Evolutionary conservation across 2,113 vertebrate genomes (phyloP).

Genomic region (Aix galericulata): DNA sequence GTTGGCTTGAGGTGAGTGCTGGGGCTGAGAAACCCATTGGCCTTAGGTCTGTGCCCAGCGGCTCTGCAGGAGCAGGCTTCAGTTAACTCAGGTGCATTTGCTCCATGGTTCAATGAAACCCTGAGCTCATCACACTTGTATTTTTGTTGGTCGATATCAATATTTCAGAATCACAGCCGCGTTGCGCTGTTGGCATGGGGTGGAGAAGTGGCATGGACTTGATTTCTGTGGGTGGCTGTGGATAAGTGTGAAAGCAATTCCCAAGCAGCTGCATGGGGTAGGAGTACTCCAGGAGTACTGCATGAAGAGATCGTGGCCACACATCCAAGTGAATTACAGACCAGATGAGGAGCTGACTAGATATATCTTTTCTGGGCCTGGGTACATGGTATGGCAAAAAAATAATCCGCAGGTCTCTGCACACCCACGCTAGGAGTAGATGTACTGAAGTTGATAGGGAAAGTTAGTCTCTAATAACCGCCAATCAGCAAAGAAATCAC

Average conservation of each 20-base stretch:
- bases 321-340: not conserved
- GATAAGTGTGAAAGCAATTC: not conserved
- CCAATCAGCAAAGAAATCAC: not conserved
- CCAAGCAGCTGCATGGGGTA: not conserved
- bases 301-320: not conserved
- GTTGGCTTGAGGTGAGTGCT: not conserved
- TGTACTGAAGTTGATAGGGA: not conserved
- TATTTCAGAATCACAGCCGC: not conserved
- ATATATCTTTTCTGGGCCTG: not conserved
- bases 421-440: not conserved
- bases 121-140: not conserved
- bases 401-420: not conserved
- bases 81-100: rapidly evolving
- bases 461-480: not conserved
- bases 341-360: not conserved
- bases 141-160: not conserved
- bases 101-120: not conserved
- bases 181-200: not conserved
- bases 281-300: not conserved
- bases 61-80: rapidly evolving
- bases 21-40: not conserved
- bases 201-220: not conserved
- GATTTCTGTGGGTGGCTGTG: not conserved
- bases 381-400: not conserved
- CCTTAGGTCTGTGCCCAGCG: not conserved